A percentile compares a stretch with the other conserved stretches of the same genome.
Evolutionary conservation across 2,888 invertebrate species (phyloP).

Genomic region (Nephrotoma guestfalica): DNA sequence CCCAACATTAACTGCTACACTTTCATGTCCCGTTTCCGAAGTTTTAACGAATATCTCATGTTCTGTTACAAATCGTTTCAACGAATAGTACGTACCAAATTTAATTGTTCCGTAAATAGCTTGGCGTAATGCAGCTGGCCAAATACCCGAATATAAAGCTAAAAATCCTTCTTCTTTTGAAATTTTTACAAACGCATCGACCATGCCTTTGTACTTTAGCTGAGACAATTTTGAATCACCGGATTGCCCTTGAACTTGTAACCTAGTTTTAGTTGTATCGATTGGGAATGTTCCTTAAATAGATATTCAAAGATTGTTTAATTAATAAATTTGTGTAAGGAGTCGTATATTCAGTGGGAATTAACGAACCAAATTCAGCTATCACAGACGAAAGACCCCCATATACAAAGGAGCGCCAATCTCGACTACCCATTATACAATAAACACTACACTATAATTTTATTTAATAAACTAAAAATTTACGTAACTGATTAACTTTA

Average conservation of each 20-base stretch:
- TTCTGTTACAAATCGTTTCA: slow-evolving; percentile 56
- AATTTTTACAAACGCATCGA: slow-evolving; percentile 78
- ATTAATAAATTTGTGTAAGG: too few relatives aligned
- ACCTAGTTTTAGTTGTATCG: slow-evolving; percentile 85
- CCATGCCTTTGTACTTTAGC: slow-evolving; percentile 78
- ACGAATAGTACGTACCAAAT: slow-evolving; percentile 86
- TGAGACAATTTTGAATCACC: slow-evolving; percentile 58
- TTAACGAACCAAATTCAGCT: slow-evolving; percentile 74
- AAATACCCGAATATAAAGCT: slow-evolving; percentile 78
- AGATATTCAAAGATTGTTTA: neutral
- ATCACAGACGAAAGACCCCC: slow-evolving; percentile 87
- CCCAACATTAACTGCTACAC: slow-evolving; percentile 52
- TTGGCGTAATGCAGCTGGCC: slow-evolving; percentile 83
- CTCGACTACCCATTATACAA: slow-evolving; percentile 56
- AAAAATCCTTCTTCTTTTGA: slow-evolving; percentile 71
- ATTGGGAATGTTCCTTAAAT: slow-evolving; percentile 83
- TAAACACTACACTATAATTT: neutral
- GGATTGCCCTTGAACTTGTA: slow-evolving; percentile 88
- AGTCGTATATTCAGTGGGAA: slow-evolving; percentile 5
- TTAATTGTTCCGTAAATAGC: slow-evolving; percentile 94
- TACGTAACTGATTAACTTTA: neutral
- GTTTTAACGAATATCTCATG: slow-evolving; percentile 31
- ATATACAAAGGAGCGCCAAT: slow-evolving; percentile 90
- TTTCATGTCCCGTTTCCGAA: slow-evolving; percentile 36
- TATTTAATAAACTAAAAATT: neutral